Percentiles rank a stretch among this genome's conserved stretches.
phyloP scores from a whole-genome alignment of 2,888 invertebrate genomes.

The Eilema griseolum region DNA sequence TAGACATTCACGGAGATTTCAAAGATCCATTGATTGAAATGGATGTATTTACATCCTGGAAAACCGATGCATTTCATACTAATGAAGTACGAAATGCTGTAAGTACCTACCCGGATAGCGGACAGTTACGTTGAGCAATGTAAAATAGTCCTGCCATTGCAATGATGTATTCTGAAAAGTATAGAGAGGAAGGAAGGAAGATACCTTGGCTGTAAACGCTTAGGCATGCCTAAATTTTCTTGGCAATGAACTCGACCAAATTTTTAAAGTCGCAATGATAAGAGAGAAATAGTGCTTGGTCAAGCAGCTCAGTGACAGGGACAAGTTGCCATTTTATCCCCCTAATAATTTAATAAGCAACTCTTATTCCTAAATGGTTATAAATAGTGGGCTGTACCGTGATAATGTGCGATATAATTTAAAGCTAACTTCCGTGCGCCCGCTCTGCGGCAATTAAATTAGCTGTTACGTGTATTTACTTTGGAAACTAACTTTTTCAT shows the following conservation, averaged over 20 bases:
- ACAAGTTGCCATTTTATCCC: background rate
- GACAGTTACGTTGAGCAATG: background rate
- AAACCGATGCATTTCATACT: background rate
- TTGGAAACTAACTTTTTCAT: constrained; percentile 9
- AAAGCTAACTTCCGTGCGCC: constrained; percentile 16
- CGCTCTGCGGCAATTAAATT: constrained; percentile 7
- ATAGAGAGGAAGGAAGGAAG: background rate
- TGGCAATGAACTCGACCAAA: background rate
- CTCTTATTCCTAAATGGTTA: background rate
- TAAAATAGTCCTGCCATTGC: background rate
- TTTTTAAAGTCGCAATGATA: background rate
- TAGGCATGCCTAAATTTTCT: background rate
- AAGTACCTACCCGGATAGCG: too few relatives aligned
- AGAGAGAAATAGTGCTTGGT: background rate
- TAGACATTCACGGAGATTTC: too few relatives aligned
- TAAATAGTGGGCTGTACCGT: constrained; percentile 3
- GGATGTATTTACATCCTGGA: background rate
- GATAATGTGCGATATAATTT: background rate
- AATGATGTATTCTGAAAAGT: background rate
- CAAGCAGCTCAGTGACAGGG: background rate
- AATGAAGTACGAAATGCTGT: too few relatives aligned
- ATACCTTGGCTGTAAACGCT: background rate
- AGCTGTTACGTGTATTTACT: constrained; percentile 6
- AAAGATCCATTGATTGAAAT: too few relatives aligned
- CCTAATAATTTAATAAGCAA: background rate